Base-by-base conservation (phyloP, 2,888 invertebrate genomes). In the Nomada fabriciana region DNA sequence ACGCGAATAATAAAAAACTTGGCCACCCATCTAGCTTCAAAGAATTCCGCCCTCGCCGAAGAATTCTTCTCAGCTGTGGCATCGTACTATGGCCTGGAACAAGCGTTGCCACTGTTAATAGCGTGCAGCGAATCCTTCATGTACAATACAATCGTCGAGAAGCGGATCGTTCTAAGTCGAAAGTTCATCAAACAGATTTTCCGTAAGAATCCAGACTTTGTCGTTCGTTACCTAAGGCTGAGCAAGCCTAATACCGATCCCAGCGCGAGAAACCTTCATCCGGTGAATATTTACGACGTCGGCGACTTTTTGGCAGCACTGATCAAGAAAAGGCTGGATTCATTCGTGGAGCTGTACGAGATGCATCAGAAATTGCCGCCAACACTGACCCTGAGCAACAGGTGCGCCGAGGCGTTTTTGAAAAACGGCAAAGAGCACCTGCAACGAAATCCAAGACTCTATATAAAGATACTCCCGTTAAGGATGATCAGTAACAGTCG, bases 41-140 rank as follows among this genome's bases (percentile, higher is more conserved):
- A 88, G 2, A 59, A 79, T 1, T 2, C 84, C 0, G 4, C 7
- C 0, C 53, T 91, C 7, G 93, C 93, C 0, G 87, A 92, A 18
- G 72, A 90, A 11, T 91, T 94, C 67, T 94, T 92, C 64, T 3
- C 10, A 0, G 73, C 43, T 0, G 43, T 93, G 0, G 18, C 61
- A 0, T 18, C 81, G 13, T 71, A 55, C 3, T 94, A 91, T 43
- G 90, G 89, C 0, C 29, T 83, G 1, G 64, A 84, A 0, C 83
- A 88, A n/a, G 91, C 91, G 0, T 23, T 88, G 15, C 91, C 91
- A 0, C 52, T 94, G 7, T 57, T 94, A 0, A 25, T 81, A 0
- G 89, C 90, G 0, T 94, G 93, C 74, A 76, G 88, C 20, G 90
- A 92, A 50, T 20, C 59, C 0, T 94, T 92, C 43, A 75, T n/a